phyloP scores from a whole-genome alignment of 2,888 invertebrate species.

The Pelosia muscerda region DNA sequence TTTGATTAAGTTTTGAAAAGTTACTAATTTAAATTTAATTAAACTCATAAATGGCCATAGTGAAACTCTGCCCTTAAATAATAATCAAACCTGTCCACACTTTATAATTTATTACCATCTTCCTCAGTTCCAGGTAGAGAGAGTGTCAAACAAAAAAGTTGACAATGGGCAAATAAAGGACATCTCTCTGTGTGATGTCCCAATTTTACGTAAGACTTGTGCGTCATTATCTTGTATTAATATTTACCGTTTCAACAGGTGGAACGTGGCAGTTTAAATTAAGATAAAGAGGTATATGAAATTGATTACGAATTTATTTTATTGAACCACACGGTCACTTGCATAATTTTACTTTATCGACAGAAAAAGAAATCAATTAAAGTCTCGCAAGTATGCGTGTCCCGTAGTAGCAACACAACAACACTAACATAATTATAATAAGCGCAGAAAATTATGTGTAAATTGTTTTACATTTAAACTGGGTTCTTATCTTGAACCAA shows the following conservation, averaged over 20 bases:
- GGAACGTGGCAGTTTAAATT: slow-evolving; percentile 52
- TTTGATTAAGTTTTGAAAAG: neutral
- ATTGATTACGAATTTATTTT: neutral
- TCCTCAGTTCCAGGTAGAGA: slow-evolving; percentile 71
- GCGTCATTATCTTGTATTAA: slow-evolving; percentile 74
- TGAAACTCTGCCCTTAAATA: slow-evolving; percentile 44
- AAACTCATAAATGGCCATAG: neutral
- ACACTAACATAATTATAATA: neutral
- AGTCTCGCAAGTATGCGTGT: neutral
- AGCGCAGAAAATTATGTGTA: neutral
- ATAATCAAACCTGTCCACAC: slow-evolving; percentile 67
- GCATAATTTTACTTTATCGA: neutral
- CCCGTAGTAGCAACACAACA: neutral
- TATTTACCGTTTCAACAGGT: slow-evolving; percentile 76
- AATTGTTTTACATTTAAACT: neutral
- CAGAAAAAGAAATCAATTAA: neutral
- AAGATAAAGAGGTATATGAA: slow-evolving; percentile 26
- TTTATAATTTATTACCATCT: slow-evolving; percentile 73
- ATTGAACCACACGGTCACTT: neutral
- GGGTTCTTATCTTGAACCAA: slow-evolving; percentile 1
- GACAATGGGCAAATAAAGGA: slow-evolving; percentile 78
- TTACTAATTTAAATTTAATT: neutral
- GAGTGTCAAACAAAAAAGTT: slow-evolving; percentile 64
- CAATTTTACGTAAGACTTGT: slow-evolving; percentile 72
- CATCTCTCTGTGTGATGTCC: slow-evolving; percentile 68